Evolutionary conservation across 2,113 vertebrate species (phyloP).

Genomic region (Danionella cerebrum): DNA sequence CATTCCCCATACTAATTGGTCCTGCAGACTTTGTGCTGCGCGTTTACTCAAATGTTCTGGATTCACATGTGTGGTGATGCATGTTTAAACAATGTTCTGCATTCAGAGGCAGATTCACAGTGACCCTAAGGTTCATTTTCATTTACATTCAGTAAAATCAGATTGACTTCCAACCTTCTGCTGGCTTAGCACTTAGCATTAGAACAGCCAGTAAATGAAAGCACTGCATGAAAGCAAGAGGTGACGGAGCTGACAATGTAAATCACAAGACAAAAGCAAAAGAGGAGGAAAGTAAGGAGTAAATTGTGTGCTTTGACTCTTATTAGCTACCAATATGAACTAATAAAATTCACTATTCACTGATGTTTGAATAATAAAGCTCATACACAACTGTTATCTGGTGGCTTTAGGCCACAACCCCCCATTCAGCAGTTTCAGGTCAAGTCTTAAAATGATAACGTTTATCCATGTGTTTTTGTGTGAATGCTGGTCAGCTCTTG

Average conservation of each 20-base stretch:
- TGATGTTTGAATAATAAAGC: no score
- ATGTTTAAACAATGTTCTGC: slow-evolving; percentile 4
- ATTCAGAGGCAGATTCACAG: slow-evolving; percentile 1
- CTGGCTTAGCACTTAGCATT: neutral
- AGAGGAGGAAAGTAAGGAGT: neutral
- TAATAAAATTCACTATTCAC: no score
- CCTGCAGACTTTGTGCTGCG: neutral
- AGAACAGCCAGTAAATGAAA: neutral
- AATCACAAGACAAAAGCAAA: neutral
- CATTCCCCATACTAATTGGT: neutral
- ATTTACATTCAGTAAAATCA: neutral
- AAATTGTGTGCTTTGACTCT: neutral
- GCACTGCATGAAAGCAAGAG: neutral
- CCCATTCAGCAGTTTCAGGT: no score
- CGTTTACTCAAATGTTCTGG: neutral
- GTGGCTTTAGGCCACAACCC: no score
- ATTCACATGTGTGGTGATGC: no score
- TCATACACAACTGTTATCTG: no score
- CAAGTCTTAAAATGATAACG: no score
- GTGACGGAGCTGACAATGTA: neutral
- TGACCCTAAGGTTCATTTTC: neutral
- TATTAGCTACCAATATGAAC: no score
- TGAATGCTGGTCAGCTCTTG: slow-evolving; percentile 48
- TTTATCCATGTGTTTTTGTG: neutral
- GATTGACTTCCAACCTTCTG: neutral